Conservation (phyloP, 2,797 vertebrate species). For the Calcarius lapponicus region DNA sequence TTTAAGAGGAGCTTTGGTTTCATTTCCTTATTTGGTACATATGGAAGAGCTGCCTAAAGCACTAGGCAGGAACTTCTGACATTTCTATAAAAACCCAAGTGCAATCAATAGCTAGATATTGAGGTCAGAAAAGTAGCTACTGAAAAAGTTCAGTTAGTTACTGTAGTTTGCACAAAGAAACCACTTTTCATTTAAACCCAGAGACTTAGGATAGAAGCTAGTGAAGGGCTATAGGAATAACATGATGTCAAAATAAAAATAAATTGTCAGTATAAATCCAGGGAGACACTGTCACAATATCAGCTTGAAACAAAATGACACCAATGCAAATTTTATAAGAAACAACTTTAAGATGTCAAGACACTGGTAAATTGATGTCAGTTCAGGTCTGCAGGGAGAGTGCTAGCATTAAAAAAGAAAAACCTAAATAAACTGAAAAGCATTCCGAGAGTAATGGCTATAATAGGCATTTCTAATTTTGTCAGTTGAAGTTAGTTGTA, state of each 20-base stretch:
- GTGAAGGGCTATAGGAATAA: slow-evolving; percentile 34
- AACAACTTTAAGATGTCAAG: slow-evolving; percentile 68
- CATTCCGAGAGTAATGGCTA: background rate
- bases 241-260: slow-evolving; percentile 60
- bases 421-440: slow-evolving; percentile 44
- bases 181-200: slow-evolving; percentile 32
- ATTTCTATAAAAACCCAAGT: slow-evolving; percentile 18
- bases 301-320: slow-evolving; percentile 65
- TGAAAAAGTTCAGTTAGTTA: slow-evolving; percentile 29
- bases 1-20: background rate
- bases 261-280: slow-evolving; percentile 59
- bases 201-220: background rate
- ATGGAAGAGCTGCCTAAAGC: slow-evolving; percentile 11
- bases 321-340: slow-evolving; percentile 61
- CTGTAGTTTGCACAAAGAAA: slow-evolving; percentile 25
- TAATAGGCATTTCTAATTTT: slow-evolving; percentile 23
- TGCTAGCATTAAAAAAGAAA: slow-evolving; percentile 29
- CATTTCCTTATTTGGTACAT: background rate
- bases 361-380: slow-evolving; percentile 66
- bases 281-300: slow-evolving; percentile 54
- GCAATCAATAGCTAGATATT: slow-evolving; percentile 31
- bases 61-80: slow-evolving; percentile 8
- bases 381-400: slow-evolving; percentile 41
- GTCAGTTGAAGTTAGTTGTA: background rate
- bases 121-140: slow-evolving; percentile 36